Conservation (phyloP, 2,797 vertebrate genomes). For the Urosaurus nigricauda region DNA sequence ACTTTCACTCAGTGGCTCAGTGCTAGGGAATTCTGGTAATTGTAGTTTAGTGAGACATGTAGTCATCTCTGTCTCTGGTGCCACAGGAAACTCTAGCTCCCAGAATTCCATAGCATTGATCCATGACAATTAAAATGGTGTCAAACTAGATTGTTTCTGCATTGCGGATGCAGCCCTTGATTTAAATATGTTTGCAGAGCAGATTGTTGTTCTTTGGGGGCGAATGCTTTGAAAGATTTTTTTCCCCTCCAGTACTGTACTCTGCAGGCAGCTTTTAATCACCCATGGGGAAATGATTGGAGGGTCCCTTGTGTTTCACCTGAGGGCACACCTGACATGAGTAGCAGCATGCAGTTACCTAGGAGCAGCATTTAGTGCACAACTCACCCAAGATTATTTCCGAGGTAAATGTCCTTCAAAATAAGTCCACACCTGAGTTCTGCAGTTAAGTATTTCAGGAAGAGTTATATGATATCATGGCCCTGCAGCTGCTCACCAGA, state of each 20-base stretch:
- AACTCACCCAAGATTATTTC: conserved; percentile 35
- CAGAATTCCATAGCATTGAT: no score
- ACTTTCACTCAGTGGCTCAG: no score
- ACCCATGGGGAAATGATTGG: conserved; percentile 35
- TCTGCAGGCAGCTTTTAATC: conserved; percentile 10
- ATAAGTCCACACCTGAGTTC: conserved; percentile 34
- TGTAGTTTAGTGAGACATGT: no score
- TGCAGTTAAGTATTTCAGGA: conserved; percentile 51
- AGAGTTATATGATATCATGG: conserved; percentile 23
- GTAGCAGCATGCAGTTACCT: conserved; percentile 38
- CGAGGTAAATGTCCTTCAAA: conserved; percentile 30
- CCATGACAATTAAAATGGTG: no score
- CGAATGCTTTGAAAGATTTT: neutral
- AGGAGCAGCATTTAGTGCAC: conserved; percentile 35
- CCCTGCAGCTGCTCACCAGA: conserved; percentile 37
- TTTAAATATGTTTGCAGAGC: conserved; percentile 10
- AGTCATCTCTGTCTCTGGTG: no score
- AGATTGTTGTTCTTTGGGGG: conserved; percentile 36
- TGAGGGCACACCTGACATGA: conserved; percentile 28
- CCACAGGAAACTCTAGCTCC: no score
- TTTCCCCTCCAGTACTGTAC: neutral
- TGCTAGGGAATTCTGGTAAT: no score
- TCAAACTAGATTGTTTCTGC: no score
- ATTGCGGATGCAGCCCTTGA: neutral
- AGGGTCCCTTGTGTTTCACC: conserved; percentile 35